These are phyloP conservation scores for Ferrisia virgata DNA, from an alignment of 2,888 invertebrate species.

Conservation along the genomic window DNA sequence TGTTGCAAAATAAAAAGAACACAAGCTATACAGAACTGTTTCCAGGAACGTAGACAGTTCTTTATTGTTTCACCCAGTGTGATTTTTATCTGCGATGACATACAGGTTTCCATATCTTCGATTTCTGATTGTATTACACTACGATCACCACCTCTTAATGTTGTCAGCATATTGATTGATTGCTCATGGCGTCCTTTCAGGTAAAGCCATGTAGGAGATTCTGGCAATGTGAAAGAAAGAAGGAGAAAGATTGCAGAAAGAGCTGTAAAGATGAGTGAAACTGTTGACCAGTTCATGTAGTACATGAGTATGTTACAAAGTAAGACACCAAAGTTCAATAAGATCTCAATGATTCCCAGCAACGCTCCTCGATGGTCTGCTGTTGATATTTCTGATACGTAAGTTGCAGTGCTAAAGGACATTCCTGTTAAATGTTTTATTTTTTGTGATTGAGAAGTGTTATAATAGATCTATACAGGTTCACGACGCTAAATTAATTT, in stretches of 20 bases:
- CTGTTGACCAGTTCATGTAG: neutral
- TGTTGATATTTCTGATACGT: conserved; percentile 18
- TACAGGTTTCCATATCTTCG: neutral
- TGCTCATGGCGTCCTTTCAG: neutral
- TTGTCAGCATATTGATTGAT: neutral
- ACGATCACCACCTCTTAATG: neutral
- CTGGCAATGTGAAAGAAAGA: neutral
- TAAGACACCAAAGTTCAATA: neutral
- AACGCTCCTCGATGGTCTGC: neutral
- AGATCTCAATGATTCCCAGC: neutral
- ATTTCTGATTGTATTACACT: neutral
- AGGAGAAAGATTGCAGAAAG: neutral
- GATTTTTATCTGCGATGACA: neutral
- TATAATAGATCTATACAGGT: too few relatives aligned
- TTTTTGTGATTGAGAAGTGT: too few relatives aligned
- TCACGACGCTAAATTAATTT: too few relatives aligned
- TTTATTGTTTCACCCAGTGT: neutral
- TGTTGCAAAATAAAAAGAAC: neutral
- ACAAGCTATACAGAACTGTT: neutral
- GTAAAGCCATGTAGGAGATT: conserved; percentile 18
- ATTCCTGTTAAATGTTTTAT: conserved; percentile 7
- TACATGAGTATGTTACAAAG: neutral
- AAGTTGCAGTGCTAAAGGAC: neutral
- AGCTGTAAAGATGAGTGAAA: neutral
- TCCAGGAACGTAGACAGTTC: neutral